These are phyloP conservation scores for Acromyrmex echinatior DNA, from an alignment of 1,140 invertebrate genomes.

Conservation along the genomic window DNA sequence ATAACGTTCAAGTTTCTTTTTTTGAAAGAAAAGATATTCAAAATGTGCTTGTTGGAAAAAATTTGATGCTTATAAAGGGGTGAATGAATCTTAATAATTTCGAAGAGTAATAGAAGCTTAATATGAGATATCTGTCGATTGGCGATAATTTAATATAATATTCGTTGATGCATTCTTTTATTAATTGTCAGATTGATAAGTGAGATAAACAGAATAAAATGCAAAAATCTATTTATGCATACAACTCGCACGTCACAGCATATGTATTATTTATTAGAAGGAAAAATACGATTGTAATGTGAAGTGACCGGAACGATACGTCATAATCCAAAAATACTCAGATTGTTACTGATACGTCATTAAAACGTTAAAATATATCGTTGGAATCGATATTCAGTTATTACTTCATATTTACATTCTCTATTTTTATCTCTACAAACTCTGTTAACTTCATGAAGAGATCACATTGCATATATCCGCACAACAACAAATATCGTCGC, in stretches of 20 bases:
- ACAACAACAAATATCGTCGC: constrained; percentile 8
- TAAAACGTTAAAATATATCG: constrained; percentile 40
- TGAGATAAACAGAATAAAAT: constrained; percentile 41
- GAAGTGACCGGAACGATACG: constrained; percentile 53
- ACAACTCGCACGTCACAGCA: constrained; percentile 15
- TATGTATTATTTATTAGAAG: constrained; percentile 23
- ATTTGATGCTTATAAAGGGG: too few species aligned
- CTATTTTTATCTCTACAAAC: constrained; percentile 18
- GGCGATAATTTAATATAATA: constrained; percentile 48
- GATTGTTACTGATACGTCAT: constrained; percentile 49
- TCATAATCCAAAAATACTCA: constrained; percentile 54
- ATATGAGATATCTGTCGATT: constrained; percentile 25
- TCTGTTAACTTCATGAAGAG: constrained; percentile 25
- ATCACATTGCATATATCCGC: background rate
- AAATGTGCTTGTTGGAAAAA: background rate
- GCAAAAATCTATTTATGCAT: constrained; percentile 47
- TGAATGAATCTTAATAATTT: constrained; percentile 10
- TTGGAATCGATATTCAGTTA: constrained; percentile 43
- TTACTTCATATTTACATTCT: constrained; percentile 34
- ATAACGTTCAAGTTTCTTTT: background rate
- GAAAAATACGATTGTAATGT: constrained; percentile 36
- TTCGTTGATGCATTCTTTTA: constrained; percentile 42
- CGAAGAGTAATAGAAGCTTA: constrained; percentile 18
- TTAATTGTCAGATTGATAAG: constrained; percentile 32
- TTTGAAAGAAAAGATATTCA: too few species aligned